Evolutionary conservation across 2,113 vertebrate genomes (phyloP).

Genomic region (Acrocephalus arundinaceus): DNA sequence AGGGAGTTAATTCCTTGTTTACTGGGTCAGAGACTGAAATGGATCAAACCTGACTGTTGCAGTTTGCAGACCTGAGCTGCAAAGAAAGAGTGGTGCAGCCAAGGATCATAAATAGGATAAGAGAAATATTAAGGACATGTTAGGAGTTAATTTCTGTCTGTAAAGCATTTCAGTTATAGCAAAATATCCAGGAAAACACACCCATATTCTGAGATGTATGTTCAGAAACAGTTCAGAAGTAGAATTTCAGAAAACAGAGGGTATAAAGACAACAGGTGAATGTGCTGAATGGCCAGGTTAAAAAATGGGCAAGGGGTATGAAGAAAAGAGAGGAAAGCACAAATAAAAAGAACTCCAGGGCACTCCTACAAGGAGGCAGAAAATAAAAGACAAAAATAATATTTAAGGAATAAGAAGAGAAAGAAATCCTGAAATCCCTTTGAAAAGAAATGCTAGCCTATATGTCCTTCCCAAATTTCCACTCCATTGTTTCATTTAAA

Average conservation of each 20-base stretch:
- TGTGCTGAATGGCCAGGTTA: background rate
- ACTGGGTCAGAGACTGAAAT: background rate
- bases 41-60: background rate
- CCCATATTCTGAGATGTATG: background rate
- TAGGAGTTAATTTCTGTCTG: background rate
- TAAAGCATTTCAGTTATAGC: background rate
- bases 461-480: background rate
- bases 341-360: background rate
- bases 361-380: background rate
- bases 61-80: background rate
- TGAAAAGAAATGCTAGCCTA: background rate
- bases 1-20: background rate
- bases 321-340: background rate
- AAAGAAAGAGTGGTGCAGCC: background rate
- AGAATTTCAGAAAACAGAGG: background rate
- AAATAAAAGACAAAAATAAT: background rate
- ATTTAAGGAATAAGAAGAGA: background rate
- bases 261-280: background rate
- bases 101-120: background rate
- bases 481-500: background rate
- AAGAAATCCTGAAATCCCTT: background rate
- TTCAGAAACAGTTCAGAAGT: background rate
- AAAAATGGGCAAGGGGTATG: background rate
- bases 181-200: background rate
- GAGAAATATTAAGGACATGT: background rate